Evolutionary conservation across 2,888 invertebrate species (phyloP).

Genomic region (Himalopsyche anomala): DNA sequence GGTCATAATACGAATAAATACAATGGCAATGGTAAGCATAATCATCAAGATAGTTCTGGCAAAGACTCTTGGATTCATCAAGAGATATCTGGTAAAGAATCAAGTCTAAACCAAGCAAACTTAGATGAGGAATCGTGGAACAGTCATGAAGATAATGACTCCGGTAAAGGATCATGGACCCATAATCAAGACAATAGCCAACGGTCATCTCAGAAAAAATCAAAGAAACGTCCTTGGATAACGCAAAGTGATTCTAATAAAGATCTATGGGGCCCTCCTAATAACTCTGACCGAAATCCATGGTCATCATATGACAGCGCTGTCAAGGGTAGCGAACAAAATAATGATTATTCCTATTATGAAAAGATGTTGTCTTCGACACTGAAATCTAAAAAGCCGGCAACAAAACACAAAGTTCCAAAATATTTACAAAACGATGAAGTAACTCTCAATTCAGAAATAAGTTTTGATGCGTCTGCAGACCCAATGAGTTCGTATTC

Average conservation of each 20-base stretch:
- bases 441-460: slow-evolving; percentile 15
- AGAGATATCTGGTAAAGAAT: slow-evolving; percentile 66
- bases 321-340: background rate
- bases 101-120: slow-evolving; percentile 69
- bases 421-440: slow-evolving; percentile 35
- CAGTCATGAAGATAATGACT: background rate
- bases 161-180: background rate
- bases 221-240: slow-evolving; percentile 68
- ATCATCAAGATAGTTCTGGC: background rate
- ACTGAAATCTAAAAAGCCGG: background rate
- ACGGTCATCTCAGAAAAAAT: slow-evolving; percentile 66
- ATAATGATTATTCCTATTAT: background rate
- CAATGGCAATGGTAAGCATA: background rate
- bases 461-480: slow-evolving; percentile 31
- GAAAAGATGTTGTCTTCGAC: slow-evolving; percentile 12
- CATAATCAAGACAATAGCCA: slow-evolving; percentile 54
- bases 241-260: slow-evolving; percentile 62
- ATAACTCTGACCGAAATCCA: background rate
- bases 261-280: background rate
- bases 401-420: slow-evolving; percentile 9
- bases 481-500: slow-evolving; percentile 15
- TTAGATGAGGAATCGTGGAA: slow-evolving; percentile 68
- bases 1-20: background rate
- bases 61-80: background rate
- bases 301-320: background rate